Evolutionary conservation across 2,888 invertebrate genomes (phyloP), one percentile per base, ranked within the genome.

Genomic region (Minunthozetes semirufus): DNA sequence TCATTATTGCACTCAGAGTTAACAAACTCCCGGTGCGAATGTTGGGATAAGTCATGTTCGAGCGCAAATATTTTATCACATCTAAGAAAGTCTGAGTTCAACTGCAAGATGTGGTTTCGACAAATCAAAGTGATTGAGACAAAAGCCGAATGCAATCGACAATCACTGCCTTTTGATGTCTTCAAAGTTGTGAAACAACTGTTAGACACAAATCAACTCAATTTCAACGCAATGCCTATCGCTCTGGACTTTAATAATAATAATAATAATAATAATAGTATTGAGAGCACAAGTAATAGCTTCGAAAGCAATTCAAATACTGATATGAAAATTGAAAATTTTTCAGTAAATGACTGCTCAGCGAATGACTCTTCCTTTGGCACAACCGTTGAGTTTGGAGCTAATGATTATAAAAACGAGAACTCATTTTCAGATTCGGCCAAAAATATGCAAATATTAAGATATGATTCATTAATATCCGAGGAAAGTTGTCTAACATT

Each of bases 361-460:
- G 19, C n/a, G 22, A 46, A 46, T 68, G 46, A 22, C 59, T 19
- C 3, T 17, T 29, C 46, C 46, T 42, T 42, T 68, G 38, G 33
- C 33, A 33, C 33, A 17, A 11, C 9, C 1, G 33, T n/a, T n/a
- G 38, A 29, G 17, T 63, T 19, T 13, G 33, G 17, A 33, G 38
- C 6, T 38, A 38, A 63, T 33, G 63, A 63, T 29, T 63, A 63
- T 38, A 29, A 63, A 38, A 63, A 63, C 63, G 63, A 63, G 63
- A 63, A 33, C 17, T 33, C 63, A 63, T 63, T 63, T 63, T 6
- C 19, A 19, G 46, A 68, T 8, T 68, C 33, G n/a, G n/a, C 9
- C 5, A 68, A 68, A 68, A 68, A 68, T 68, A 68, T 68, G 68
- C 68, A 68, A 68, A 68, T 46, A 46, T 68, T 68, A 68, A 46